Conservation (phyloP, 2,888 invertebrate genomes). For the Merodon equestris region DNA sequence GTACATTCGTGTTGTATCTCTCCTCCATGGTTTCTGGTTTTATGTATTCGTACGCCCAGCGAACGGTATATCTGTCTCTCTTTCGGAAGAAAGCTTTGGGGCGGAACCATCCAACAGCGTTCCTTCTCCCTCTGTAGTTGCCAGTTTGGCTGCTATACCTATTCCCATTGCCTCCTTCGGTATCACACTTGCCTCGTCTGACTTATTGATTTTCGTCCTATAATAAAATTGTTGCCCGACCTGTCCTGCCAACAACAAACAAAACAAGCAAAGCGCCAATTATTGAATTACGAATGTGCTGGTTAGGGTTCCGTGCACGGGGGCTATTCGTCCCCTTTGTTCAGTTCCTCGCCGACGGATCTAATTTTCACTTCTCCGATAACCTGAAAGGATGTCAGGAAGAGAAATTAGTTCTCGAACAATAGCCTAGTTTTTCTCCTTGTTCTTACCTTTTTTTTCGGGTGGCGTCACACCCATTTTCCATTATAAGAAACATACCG, state of each 20-base stretch:
- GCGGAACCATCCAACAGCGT: slow-evolving; percentile 49
- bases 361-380: too few species aligned
- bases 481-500: too few species aligned
- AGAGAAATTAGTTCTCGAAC: too few species aligned
- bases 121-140: slow-evolving; percentile 12
- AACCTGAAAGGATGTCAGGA: too few species aligned
- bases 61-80: slow-evolving; percentile 26
- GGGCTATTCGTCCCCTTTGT: too few species aligned
- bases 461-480: too few species aligned
- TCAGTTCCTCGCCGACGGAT: slow-evolving; percentile 22
- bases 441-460: too few species aligned
- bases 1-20: slow-evolving; percentile 17
- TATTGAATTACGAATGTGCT: slow-evolving; percentile 29
- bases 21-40: slow-evolving; percentile 11
- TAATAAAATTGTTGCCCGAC: slow-evolving; percentile 21
- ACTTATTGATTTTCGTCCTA: slow-evolving; percentile 52
- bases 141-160: neutral
- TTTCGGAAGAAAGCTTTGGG: slow-evolving; percentile 54
- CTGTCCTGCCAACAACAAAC: neutral
- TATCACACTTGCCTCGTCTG: slow-evolving; percentile 28
- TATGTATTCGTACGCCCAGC: neutral
- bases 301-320: too few species aligned
- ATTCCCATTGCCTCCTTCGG: slow-evolving; percentile 9
- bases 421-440: too few species aligned
- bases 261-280: slow-evolving; percentile 19